Evolutionary conservation across 2,888 invertebrate genomes (phyloP).

Genomic region (Teinopalpus imperialis): DNA sequence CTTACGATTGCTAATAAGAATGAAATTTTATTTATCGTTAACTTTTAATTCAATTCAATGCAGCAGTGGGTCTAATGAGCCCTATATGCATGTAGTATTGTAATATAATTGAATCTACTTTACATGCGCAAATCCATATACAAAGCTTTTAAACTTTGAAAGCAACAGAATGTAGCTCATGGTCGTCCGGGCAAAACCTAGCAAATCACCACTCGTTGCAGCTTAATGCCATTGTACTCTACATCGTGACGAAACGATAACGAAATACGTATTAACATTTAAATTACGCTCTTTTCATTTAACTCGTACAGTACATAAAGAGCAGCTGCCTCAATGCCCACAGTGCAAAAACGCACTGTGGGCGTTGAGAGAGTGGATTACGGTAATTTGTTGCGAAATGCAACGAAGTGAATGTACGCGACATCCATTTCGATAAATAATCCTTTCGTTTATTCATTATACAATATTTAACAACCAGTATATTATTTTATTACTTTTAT

Average conservation of each 20-base stretch:
- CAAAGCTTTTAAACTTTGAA: conserved; percentile 16
- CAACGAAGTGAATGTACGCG: conserved; percentile 10
- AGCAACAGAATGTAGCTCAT: conserved; percentile 17
- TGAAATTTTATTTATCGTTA: too few species aligned
- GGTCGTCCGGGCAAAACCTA: conserved; percentile 16
- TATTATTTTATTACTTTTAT: too few species aligned
- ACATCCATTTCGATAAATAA: neutral
- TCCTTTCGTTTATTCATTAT: neutral
- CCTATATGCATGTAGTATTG: too few species aligned
- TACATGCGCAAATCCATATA: conserved; percentile 7
- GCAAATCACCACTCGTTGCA: conserved; percentile 9
- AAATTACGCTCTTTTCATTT: conserved; percentile 5
- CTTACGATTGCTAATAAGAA: too few species aligned
- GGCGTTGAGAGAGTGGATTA: conserved; percentile 4
- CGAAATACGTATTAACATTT: conserved; percentile 7
- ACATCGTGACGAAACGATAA: conserved; percentile 13
- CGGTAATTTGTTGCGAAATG: conserved; percentile 16
- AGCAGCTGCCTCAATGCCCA: neutral
- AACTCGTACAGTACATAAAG: conserved; percentile 8
- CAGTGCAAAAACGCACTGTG: conserved; percentile 7
- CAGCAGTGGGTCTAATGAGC: too few species aligned
- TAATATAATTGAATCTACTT: too few species aligned
- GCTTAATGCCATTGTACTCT: conserved; percentile 6
- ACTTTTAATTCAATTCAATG: too few species aligned
- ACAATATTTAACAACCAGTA: too few species aligned